A percentile compares a stretch with the other conserved stretches of the same genome.
These are phyloP conservation scores for Suillia variegata DNA, from an alignment of 2,888 invertebrate genomes.

Conservation along the genomic window DNA sequence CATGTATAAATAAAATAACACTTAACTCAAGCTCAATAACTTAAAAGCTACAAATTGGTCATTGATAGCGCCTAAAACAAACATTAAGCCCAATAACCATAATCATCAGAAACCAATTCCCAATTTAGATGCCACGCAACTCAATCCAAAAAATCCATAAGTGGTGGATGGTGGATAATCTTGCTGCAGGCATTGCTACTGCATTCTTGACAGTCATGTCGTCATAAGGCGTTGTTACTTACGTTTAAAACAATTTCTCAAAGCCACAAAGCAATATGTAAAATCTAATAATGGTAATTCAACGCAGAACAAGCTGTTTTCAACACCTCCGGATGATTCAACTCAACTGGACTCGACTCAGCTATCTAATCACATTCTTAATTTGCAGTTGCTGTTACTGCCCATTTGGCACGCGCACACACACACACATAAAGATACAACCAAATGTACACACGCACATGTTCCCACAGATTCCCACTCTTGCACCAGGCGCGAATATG, in stretches of 20 bases:
- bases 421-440: background rate
- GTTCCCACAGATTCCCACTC: constrained; percentile 13
- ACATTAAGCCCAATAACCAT: constrained; percentile 15
- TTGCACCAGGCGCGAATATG: constrained; percentile 18
- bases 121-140: constrained; percentile 14
- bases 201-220: background rate
- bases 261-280: constrained; percentile 20
- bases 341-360: constrained; percentile 15
- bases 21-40: too few species aligned
- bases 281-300: constrained; percentile 53
- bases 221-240: constrained; percentile 3
- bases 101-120: constrained; percentile 28
- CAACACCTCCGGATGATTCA: constrained; percentile 43
- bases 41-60: constrained; percentile 29
- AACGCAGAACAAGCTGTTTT: constrained; percentile 42
- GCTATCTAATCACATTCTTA: constrained; percentile 47
- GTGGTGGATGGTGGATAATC: too few species aligned
- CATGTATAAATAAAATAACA: too few species aligned
- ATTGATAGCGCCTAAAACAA: constrained; percentile 30
- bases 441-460: background rate
- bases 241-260: constrained; percentile 19
- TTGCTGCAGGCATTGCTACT: background rate
- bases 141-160: background rate
- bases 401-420: constrained; percentile 10
- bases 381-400: constrained; percentile 27